Evolutionary conservation across 2,113 vertebrate genomes (phyloP).

Genomic region (Paracanthobrama guichenoti): DNA sequence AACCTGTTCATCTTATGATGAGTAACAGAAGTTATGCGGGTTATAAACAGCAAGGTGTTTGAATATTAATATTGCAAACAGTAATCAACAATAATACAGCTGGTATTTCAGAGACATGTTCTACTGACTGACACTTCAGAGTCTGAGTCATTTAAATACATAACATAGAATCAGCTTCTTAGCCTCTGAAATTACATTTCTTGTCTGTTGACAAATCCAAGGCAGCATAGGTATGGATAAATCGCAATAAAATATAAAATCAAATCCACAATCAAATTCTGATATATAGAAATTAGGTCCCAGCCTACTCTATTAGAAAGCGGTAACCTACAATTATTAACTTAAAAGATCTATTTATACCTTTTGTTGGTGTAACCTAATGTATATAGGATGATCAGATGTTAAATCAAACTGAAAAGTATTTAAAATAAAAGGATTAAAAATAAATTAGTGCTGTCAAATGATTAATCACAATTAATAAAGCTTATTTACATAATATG

Average conservation of each 20-base stretch:
- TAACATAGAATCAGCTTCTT: background rate
- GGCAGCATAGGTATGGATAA: no score
- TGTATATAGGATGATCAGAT: no score
- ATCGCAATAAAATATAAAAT: background rate
- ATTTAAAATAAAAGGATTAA: no score
- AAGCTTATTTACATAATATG: no score
- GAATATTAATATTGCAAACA: conserved; percentile 5
- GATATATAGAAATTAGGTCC: background rate
- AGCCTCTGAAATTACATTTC: background rate
- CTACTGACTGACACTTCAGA: background rate
- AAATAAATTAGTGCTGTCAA: no score
- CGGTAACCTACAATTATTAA: no score
- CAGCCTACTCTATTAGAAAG: no score
- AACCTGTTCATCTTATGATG: background rate
- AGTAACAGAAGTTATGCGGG: background rate
- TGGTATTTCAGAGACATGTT: conserved; percentile 5
- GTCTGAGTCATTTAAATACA: background rate
- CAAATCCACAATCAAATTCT: background rate
- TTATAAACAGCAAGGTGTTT: conserved; percentile 4
- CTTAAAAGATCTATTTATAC: no score
- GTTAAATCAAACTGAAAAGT: no score
- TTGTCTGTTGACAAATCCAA: background rate
- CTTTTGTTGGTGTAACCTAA: no score
- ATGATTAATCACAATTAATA: no score
- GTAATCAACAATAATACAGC: conserved; percentile 5